Evolutionary conservation across 2,888 invertebrate genomes (phyloP), one percentile per base, ranked within the genome.

Genomic region (Lasioglossum morio): DNA sequence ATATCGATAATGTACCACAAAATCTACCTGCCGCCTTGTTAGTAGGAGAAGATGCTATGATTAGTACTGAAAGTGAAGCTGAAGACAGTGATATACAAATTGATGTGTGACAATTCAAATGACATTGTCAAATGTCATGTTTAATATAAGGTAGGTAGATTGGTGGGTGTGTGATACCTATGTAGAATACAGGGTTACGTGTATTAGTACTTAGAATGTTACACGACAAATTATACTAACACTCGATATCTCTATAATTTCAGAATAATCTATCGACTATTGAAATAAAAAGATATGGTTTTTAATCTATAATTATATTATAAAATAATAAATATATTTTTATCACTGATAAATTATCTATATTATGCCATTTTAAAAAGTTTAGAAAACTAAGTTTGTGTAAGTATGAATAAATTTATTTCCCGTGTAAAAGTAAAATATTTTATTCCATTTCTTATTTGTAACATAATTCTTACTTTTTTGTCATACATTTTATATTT

Each of bases 61-160:
- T 94, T 48, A 95, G 95, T 88, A 95, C 95, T 23, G 95, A 95
- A 86, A 95, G 95, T 87, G 95, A 95, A 87, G 94, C 94, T 30
- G 95, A 95, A 70, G 95, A 95, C 72, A 95, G 95, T 90, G 95
- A 95, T 88, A 92, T 95, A 87, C 95, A 95, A 87, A 95, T 95
- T 78, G 95, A 95, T 86, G 95, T 95, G 91, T 95, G 95, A 95
- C 94, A 92, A 88, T 90, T 88, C 89, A 91, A 93, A 86, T 69
- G 70, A 82, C 72, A 76, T 79, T 80, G 46, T 77, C 40, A 63
- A 16, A 72, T 76, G n/a, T 77, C 77, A 78, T 77, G 40, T 78
- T 82, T 34, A 76, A 87, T 78, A 80, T 78, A 78, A 82, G 66
- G 72, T 82, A 77, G 69, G 57, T 69, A 43, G 43, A 4, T n/a